Evolutionary conservation across 1,140 invertebrate species (phyloP), one percentile per base, ranked within the genome.

Genomic region (Lamellibrachia luymesi): DNA sequence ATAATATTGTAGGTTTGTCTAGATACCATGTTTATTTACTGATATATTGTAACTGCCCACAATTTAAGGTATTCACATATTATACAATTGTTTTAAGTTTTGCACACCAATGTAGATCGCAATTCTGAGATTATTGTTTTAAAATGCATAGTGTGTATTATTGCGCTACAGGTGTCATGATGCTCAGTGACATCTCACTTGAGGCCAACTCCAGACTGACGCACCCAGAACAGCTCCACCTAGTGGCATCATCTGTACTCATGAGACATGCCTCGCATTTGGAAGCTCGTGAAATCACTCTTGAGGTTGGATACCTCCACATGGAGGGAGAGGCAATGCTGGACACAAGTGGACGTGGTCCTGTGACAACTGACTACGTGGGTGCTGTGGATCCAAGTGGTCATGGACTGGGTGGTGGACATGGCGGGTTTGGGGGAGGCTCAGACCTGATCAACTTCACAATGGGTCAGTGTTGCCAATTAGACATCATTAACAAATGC

Each of bases 381-480:
- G 51, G 90, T 50, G 92, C 93, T 90, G 89, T 93, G 51, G 92
- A 90, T 90, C 94, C 94, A 91, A 91, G 90, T 22, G 92, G 27
- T 50, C 90, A 92, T 91, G 94, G 94, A 25, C 91, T 93, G 49
- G 95, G 95, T 90, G 95, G 94, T n/a, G 94, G 94, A 27, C 94
- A 95, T 94, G 95, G 95, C 50, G 95, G 95, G 7, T 95, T 93
- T 93, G 95, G 95, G 5, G 95, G 95, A 80, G 94, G 94, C 91
- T 49, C 92, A 51, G 52, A 92, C 52, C 2, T 52, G 27, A 50
- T 80, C 64, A 80, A 80, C 64, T 80, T 80, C 64, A 10, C 64
- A 80, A 80, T 22, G 64, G 64, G 64, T 80, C 13, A 80, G 64
- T 80, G 13, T 80, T 80, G 64, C 4, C 38, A 80, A 80, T 80